Conservation (phyloP, 2,797 vertebrate genomes). For the Sebastes diploproa region DNA sequence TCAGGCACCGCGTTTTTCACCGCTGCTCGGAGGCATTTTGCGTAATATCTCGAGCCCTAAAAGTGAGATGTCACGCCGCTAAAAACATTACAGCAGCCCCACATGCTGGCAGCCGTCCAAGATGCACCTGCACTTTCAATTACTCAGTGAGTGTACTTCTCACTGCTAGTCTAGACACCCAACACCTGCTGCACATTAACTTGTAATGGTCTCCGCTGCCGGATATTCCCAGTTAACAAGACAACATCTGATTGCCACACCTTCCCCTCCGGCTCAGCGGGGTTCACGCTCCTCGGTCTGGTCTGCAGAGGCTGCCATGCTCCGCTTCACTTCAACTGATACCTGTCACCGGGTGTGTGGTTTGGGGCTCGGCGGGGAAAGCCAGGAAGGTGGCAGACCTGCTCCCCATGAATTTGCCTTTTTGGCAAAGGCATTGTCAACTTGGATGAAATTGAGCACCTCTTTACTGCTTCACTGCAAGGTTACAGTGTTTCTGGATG, state of each 20-base stretch:
- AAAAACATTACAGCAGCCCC: slow-evolving; percentile 65
- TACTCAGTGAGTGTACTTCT: slow-evolving; percentile 62
- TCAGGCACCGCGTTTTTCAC: slow-evolving; percentile 56
- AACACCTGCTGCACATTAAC: slow-evolving; percentile 79
- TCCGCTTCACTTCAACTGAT: slow-evolving; percentile 31
- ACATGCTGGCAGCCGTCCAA: slow-evolving; percentile 66
- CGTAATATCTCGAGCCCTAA: slow-evolving; percentile 58
- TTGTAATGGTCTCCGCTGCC: slow-evolving; percentile 58
- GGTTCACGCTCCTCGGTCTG: neutral
- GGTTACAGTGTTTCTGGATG: slow-evolving; percentile 64
- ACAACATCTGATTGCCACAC: slow-evolving; percentile 70
- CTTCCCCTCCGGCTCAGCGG: slow-evolving; percentile 50
- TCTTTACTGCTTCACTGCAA: slow-evolving; percentile 44
- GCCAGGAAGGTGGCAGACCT: slow-evolving; percentile 66
- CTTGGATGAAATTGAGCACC: slow-evolving; percentile 68
- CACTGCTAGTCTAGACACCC: slow-evolving; percentile 71
- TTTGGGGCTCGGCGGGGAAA: slow-evolving; percentile 30
- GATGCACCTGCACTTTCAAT: slow-evolving; percentile 82
- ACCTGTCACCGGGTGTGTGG: slow-evolving; percentile 42
- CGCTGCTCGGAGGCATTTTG: slow-evolving; percentile 54
- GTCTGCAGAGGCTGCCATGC: slow-evolving; percentile 7
- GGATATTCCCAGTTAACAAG: slow-evolving; percentile 71
- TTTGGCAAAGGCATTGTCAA: slow-evolving; percentile 55
- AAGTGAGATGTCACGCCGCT: slow-evolving; percentile 69
- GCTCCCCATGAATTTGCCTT: slow-evolving; percentile 63